Evolutionary conservation across 2,113 vertebrate species (phyloP), one percentile per base, ranked within the genome.

Genomic region (Leptosomus discolor): DNA sequence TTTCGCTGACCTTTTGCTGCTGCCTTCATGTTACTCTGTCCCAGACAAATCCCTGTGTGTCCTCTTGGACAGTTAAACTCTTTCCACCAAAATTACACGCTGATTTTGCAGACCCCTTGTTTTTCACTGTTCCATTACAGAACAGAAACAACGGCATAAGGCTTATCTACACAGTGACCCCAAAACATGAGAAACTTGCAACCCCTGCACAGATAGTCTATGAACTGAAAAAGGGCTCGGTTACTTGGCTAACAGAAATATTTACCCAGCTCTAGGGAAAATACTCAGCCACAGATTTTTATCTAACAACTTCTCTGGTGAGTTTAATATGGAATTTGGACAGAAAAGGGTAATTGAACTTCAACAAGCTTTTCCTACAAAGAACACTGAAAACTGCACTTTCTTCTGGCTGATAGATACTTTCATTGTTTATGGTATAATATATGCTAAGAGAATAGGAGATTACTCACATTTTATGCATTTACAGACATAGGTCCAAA

Each of bases 241-340:
- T 67, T 61, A 23, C 37, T 74, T 69, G 87, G 58, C n/a, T 79
- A 85, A 54, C 36, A 57, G 89, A 96, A 96, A 79, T 90, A 95
- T 90, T 95, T 95, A 94, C 87, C 67, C 74, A 80, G 84, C 93
- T 91, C 64, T 1, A 65, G 81, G 81, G 70, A 90, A 94, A 96
- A 95, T 19, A 87, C 57, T 92, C 84, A 74, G 87, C 77, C 79
- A 41, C 77, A 90, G 94, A 95, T 94, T 95, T 92, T 91, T 94
- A 96, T 95, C 91, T 92, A 69, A 53, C 29, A 80, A 6, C n/a
- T 36, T 85, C 80, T 94, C 80, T 68, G 39, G 63, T 88, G 91
- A 69, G 67, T 26, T 92, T 65, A 87, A 69, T 74, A 79, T 9
- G 50, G 81, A 87, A 95, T 74, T 92, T 85, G 32, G 56, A 50